These are phyloP conservation scores for Ephydatia muelleri DNA, from an alignment of 37 sponge, comb jelly and placozoan species.

Conservation along the genomic window DNA sequence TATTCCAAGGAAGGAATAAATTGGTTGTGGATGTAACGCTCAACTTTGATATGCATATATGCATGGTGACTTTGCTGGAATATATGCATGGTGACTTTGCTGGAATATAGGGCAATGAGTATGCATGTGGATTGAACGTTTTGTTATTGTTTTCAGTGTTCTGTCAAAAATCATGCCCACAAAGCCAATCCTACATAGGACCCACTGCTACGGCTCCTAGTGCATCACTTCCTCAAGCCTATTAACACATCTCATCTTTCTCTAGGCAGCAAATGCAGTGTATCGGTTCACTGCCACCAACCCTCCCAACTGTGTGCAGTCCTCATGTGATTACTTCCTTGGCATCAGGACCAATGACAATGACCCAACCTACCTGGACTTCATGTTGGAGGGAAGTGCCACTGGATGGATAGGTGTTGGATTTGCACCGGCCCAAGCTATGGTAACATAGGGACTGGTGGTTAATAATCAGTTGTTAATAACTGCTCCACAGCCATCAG, in stretches of 20 bases:
- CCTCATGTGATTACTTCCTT: slow-evolving; percentile 3
- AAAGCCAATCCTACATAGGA: too few species aligned
- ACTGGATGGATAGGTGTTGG: slow-evolving; percentile 20
- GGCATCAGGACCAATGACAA: slow-evolving; percentile 6
- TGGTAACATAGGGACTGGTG: background rate
- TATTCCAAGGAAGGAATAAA: too few species aligned
- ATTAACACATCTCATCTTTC: background rate
- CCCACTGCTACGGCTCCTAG: too few species aligned
- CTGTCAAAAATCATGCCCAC: too few species aligned
- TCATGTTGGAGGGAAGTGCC: slow-evolving; percentile 7
- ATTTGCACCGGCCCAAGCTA: background rate
- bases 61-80: too few species aligned
- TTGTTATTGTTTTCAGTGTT: too few species aligned
- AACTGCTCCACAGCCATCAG: background rate
- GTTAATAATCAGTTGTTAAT: background rate
- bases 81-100: too few species aligned
- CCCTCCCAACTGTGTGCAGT: background rate
- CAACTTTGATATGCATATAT: too few species aligned
- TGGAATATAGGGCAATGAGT: too few species aligned
- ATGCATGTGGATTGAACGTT: too few species aligned
- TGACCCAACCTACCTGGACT: slow-evolving; percentile 15
- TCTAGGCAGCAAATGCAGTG: background rate
- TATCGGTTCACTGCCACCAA: background rate
- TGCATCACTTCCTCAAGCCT: too few species aligned
- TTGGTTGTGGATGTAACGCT: too few species aligned